A percentile compares a stretch with the other conserved stretches of the same genome.
phyloP scores from a whole-genome alignment of 2,113 vertebrate genomes.

The Nettapus auritus region DNA sequence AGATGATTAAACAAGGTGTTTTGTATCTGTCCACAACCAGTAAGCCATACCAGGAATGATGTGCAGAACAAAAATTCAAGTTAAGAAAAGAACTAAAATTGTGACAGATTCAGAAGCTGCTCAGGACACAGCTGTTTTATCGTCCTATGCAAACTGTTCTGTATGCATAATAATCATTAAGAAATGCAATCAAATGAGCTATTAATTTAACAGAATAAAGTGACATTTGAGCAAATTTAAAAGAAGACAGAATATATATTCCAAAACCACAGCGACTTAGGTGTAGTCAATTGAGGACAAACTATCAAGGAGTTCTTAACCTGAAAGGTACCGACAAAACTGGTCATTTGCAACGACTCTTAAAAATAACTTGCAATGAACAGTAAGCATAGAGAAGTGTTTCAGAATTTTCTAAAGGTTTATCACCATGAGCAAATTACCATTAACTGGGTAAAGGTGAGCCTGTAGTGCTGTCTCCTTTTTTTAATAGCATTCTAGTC shows the following conservation, averaged over 20 bases:
- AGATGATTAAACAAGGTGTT: neutral
- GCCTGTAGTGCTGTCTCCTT: too few species aligned
- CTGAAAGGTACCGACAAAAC: neutral
- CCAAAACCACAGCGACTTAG: neutral
- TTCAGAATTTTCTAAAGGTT: neutral
- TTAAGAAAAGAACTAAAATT: neutral
- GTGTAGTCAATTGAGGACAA: neutral
- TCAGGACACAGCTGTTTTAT: neutral
- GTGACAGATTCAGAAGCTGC: neutral
- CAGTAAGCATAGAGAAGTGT: neutral
- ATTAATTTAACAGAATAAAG: neutral
- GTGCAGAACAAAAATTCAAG: neutral
- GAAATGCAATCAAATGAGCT: neutral
- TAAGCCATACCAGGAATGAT: neutral
- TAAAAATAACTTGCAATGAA: neutral
- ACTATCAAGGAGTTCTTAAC: neutral
- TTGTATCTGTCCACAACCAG: neutral
- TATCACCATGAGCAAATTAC: neutral
- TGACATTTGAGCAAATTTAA: neutral
- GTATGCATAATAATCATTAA: neutral
- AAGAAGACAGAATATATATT: neutral
- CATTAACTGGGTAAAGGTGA: neutral
- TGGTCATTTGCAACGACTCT: neutral
- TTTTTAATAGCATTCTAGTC: neutral
- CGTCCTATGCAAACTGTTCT: neutral